Percentiles rank a stretch among this genome's conserved stretches.
Evolutionary conservation across 1,140 invertebrate species (phyloP).

Genomic region (Pemphigus obesinymphae): DNA sequence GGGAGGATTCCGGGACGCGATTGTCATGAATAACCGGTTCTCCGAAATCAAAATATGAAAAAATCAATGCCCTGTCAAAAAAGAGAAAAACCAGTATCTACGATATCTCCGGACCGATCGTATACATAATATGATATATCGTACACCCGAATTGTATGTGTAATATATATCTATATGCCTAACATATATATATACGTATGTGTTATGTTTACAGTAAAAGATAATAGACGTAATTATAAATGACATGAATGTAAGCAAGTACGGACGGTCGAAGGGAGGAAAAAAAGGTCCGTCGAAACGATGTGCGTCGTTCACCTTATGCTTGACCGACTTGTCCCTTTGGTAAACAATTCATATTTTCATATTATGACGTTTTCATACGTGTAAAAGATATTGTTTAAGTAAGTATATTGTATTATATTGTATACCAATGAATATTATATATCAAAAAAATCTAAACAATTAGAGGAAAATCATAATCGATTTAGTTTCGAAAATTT

Average conservation of each 20-base stretch:
- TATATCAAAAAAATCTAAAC: too few species aligned
- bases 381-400: too few species aligned
- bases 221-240: conserved; percentile 4
- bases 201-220: background rate
- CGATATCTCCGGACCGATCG: background rate
- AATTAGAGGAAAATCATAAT: too few species aligned
- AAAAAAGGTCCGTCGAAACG: background rate
- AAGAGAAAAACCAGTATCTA: background rate
- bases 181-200: background rate
- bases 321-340: background rate
- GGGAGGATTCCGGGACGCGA: background rate
- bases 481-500: too few species aligned
- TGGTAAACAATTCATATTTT: background rate
- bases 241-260: background rate
- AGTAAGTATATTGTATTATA: too few species aligned
- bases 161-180: too few species aligned
- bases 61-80: background rate
- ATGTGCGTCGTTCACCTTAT: too few species aligned
- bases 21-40: conserved; percentile 8
- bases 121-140: background rate
- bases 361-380: too few species aligned
- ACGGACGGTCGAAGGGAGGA: background rate
- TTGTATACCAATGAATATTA: too few species aligned
- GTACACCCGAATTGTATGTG: too few species aligned
- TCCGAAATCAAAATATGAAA: conserved; percentile 1